These are phyloP conservation scores for Brevimyrus niger DNA, from an alignment of 2,113 vertebrate genomes.

Conservation along the genomic window DNA sequence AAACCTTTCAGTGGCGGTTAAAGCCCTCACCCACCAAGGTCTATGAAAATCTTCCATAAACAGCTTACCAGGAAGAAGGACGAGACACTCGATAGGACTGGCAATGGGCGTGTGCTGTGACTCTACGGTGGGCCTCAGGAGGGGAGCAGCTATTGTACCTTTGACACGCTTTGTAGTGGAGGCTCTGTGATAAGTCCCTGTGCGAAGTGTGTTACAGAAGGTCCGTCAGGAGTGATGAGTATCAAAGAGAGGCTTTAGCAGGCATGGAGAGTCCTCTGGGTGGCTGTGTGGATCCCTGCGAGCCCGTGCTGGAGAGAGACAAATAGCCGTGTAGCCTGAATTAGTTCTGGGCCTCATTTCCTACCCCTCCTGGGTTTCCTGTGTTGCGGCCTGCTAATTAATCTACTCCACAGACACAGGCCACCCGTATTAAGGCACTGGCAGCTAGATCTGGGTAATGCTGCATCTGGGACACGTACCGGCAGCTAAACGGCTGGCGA, in stretches of 20 bases:
- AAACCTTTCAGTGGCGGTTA: neutral
- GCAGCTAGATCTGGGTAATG: slow-evolving; percentile 1
- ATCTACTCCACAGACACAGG: neutral
- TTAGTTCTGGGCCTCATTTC: slow-evolving; percentile 17
- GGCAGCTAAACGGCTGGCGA: neutral
- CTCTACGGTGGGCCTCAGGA: neutral
- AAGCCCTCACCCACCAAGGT: neutral
- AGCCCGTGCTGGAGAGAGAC: neutral
- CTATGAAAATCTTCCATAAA: neutral
- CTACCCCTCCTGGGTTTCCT: neutral
- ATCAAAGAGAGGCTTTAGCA: neutral
- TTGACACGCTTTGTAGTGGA: neutral
- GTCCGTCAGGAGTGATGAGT: neutral
- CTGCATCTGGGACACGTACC: neutral
- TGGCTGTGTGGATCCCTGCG: neutral
- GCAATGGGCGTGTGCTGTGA: neutral
- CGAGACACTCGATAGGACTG: neutral
- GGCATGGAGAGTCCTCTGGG: neutral
- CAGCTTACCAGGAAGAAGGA: neutral
- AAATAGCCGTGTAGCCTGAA: slow-evolving; percentile 11
- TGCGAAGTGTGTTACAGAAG: neutral
- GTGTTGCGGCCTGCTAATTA: slow-evolving; percentile 7
- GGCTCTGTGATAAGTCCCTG: neutral
- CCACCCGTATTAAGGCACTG: slow-evolving; percentile 10
- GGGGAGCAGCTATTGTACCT: neutral